Evolutionary conservation across 2,113 vertebrate species (phyloP).

Genomic region (Porphyrio hochstetteri): DNA sequence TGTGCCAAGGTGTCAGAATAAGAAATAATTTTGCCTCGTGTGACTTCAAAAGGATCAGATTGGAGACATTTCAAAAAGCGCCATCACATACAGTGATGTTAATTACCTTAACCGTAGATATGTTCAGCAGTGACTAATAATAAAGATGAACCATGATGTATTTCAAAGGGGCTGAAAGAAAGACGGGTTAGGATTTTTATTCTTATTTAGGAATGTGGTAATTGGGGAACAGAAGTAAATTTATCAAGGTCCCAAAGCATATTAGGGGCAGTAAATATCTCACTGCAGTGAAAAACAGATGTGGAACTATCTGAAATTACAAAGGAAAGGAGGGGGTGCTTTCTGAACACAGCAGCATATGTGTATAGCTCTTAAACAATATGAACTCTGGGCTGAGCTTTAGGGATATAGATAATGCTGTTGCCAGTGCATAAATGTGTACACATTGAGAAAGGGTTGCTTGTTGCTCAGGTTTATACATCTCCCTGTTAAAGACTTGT

Average conservation of each 20-base stretch:
- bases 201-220: constrained; percentile 2
- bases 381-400: neutral
- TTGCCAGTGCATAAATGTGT: neutral
- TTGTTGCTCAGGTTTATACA: neutral
- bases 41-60: neutral
- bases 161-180: constrained; percentile 35
- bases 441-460: neutral
- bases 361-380: neutral
- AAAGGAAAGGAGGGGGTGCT: neutral
- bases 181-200: neutral
- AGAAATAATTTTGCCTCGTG: neutral
- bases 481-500: neutral
- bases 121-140: neutral
- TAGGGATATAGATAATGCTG: neutral
- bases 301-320: neutral
- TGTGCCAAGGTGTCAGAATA: neutral
- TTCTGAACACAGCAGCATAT: neutral
- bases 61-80: neutral
- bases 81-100: neutral
- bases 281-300: neutral
- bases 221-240: constrained; percentile 12
- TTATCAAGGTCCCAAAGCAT: neutral
- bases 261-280: neutral
- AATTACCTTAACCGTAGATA: constrained; percentile 4
- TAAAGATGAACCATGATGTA: neutral